Percentiles rank a stretch among this genome's conserved stretches.
Conservation (phyloP, 1,140 invertebrate species). For the Psilanteris sp. region DNA sequence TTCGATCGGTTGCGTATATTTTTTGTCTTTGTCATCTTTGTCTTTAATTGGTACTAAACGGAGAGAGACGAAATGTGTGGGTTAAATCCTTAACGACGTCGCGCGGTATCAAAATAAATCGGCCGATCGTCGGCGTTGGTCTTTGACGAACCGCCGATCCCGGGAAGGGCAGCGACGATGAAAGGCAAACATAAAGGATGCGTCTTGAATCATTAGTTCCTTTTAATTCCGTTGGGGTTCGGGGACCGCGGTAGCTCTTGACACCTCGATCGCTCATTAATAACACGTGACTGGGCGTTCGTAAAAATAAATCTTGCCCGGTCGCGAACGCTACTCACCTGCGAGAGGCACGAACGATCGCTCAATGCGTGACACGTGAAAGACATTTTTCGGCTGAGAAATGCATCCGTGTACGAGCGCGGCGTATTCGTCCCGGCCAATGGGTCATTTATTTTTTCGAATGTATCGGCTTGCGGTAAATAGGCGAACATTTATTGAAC, state of each 20-base stretch:
- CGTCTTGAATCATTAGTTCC: slow-evolving; percentile 47
- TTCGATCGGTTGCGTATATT: too few species aligned
- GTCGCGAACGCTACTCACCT: slow-evolving; percentile 68
- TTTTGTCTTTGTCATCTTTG: background rate
- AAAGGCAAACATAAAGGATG: slow-evolving; percentile 7
- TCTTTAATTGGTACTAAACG: background rate
- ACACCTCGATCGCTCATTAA: slow-evolving; percentile 69
- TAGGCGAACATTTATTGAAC: background rate
- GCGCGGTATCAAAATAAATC: slow-evolving; percentile 21
- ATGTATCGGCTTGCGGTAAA: background rate
- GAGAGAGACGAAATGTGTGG: background rate
- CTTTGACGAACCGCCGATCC: slow-evolving; percentile 14
- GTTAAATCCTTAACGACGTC: slow-evolving; percentile 6
- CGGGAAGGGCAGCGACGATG: background rate
- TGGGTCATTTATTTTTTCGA: slow-evolving; percentile 25
- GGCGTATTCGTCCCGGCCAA: slow-evolving; percentile 1
- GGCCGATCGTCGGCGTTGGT: slow-evolving; percentile 5
- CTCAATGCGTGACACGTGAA: slow-evolving; percentile 71
- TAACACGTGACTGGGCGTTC: slow-evolving; percentile 72
- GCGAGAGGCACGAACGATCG: slow-evolving; percentile 68
- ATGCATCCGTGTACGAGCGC: slow-evolving; percentile 46
- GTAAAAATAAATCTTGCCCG: slow-evolving; percentile 72
- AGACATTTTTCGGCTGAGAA: slow-evolving; percentile 69
- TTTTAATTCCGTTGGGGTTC: slow-evolving; percentile 31
- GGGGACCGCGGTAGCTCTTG: slow-evolving; percentile 56